Percentiles rank a stretch among this genome's conserved stretches.
phyloP scores from a whole-genome alignment of 2,113 vertebrate genomes.

The Gasterosteus nipponicus region DNA sequence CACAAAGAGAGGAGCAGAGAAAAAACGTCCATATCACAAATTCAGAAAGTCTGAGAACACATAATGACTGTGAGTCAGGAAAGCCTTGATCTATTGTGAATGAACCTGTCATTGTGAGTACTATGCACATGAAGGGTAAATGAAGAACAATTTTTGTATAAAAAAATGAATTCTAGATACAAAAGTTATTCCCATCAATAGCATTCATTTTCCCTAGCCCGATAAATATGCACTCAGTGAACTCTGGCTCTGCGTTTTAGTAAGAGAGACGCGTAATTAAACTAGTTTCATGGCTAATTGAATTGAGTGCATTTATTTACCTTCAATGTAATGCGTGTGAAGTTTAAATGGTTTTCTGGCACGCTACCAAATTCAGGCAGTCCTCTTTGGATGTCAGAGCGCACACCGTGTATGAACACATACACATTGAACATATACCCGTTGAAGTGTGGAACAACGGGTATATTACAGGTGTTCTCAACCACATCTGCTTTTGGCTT shows the following conservation, averaged over 20 bases:
- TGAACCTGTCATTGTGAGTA: background rate
- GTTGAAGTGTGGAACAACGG: constrained; percentile 3
- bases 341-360: constrained; percentile 18
- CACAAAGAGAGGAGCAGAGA: constrained; percentile 14
- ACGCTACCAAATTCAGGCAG: background rate
- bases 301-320: constrained; percentile 15
- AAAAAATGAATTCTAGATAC: background rate
- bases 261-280: constrained; percentile 1
- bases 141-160: background rate
- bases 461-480: constrained; percentile 3
- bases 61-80: background rate
- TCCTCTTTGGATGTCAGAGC: constrained; percentile 13
- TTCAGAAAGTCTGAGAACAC: background rate
- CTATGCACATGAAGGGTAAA: background rate
- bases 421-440: too few species aligned
- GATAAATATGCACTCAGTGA: constrained; percentile 19
- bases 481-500: constrained; percentile 25
- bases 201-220: background rate
- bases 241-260: constrained; percentile 9
- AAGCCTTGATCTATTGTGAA: background rate
- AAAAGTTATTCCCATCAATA: background rate
- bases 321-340: constrained; percentile 22
- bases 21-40: background rate
- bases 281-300: constrained; percentile 18
- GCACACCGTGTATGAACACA: background rate